Evolutionary conservation across 2,113 vertebrate genomes (phyloP).

Genomic region (Thymallus thymallus): DNA sequence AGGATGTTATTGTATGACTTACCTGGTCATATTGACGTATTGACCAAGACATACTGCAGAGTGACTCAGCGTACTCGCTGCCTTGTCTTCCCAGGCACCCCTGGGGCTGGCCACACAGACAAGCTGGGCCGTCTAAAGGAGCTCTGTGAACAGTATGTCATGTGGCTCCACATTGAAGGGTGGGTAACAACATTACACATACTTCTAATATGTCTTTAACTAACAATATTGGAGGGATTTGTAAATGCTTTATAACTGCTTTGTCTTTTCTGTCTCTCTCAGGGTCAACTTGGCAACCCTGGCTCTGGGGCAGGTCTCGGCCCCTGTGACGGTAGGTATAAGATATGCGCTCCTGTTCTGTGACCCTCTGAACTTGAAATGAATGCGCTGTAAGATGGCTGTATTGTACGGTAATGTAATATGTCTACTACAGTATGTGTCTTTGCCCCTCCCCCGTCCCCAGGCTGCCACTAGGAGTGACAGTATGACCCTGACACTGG

Average conservation of each 20-base stretch:
- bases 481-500: constrained; percentile 91
- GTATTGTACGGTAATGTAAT: not conserved
- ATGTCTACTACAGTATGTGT: not conserved
- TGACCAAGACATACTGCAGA: not conserved
- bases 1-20: too few species aligned
- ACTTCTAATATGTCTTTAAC: not conserved
- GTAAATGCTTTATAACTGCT: not conserved
- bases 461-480: constrained; percentile 91
- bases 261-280: constrained; percentile 26
- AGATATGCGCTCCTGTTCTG: too few species aligned
- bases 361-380: too few species aligned
- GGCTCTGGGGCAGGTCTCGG: constrained; percentile 83
- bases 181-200: constrained; percentile 48
- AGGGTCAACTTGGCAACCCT: constrained; percentile 95
- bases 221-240: not conserved
- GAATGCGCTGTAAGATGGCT: not conserved
- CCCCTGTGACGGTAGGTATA: constrained; percentile 82
- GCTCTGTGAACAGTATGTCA: constrained; percentile 84
- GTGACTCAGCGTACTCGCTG: not conserved
- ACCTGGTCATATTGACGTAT: too few species aligned
- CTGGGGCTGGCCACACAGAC: constrained; percentile 92
- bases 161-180: constrained; percentile 98
- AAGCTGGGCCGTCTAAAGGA: constrained; percentile 90
- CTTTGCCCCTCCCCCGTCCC: not conserved
- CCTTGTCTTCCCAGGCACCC: constrained; percentile 78